Evolutionary conservation across 2,113 vertebrate genomes (phyloP).

Genomic region (Anhinga anhinga): DNA sequence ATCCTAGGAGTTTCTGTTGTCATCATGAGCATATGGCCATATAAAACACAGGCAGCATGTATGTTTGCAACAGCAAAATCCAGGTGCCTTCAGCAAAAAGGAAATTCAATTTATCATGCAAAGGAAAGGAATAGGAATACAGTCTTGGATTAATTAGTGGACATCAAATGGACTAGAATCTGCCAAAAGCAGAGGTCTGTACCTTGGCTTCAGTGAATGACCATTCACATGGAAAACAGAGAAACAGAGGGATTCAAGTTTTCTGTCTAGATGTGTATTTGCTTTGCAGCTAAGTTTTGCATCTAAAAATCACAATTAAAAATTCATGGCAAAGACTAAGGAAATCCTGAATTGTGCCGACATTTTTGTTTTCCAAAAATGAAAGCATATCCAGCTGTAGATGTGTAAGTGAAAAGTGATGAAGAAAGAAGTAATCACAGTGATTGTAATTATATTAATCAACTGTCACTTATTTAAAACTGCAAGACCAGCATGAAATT

Average conservation of each 20-base stretch:
- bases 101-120: background rate
- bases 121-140: background rate
- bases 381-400: background rate
- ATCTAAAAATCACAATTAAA: background rate
- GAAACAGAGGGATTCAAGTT: background rate
- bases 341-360: background rate
- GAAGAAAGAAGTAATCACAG: background rate
- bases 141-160: background rate
- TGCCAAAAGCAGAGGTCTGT: background rate
- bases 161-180: background rate
- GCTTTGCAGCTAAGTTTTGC: background rate
- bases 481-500: background rate
- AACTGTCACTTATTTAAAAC: background rate
- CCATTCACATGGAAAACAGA: background rate
- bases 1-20: background rate
- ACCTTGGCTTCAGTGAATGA: background rate
- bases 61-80: background rate
- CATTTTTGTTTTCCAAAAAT: background rate
- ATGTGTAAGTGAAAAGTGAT: background rate
- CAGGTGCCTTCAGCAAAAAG: background rate
- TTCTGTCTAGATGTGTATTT: background rate
- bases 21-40: background rate
- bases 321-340: background rate
- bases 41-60: background rate
- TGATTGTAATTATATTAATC: background rate